Base-by-base conservation (phyloP, 2,888 invertebrate genomes). In the Abscondita cerata region DNA sequence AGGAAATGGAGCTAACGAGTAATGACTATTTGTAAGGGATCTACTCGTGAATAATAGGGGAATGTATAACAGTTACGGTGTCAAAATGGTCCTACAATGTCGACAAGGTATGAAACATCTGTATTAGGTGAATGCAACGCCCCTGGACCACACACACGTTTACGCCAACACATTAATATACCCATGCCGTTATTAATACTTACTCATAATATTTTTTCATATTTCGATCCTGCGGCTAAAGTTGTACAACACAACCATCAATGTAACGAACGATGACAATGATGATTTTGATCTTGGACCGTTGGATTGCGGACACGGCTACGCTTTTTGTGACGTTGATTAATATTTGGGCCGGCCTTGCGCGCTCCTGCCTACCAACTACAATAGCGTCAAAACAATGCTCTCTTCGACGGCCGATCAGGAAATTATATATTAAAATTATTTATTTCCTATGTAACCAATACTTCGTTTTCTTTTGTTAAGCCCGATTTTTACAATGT, bases 161-260 rank as follows among this genome's bases (percentile, higher is more conserved):
- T 77, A 78, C 78, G 75, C 77, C 77, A 76, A 77, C 77, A 77
- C 78, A 78, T 78, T 78, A 78, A 78, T 78, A 78, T 76, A 78
- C 75, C 73, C 73, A 76, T 76, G 77, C 78, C 76, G 76, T 77
- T 78, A 78, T 78, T 78, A 78, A 77, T 78, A 78, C 78, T 77
- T 75, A 76, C 77, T 65, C 59, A 65, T 65, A 65, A 78, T 75
- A 78, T 75, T 78, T 76, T 77, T 78, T 78, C 76, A 77, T 78
- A 77, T 74, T 75, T 75, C 76, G 72, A 73, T 73, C 75, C 75
- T 70, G 74, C 72, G 73, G 73, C 72, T 68, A 69, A 64, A 70
- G 65, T 60, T 47, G 67, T 41, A 67, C 74, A 70, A 54, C 34
- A 51, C 36, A 55, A 16, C 52, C 51, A 6, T 38, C 33, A 52